Base-by-base conservation (phyloP, 2,113 vertebrate species). In the Calonectris borealis region DNA sequence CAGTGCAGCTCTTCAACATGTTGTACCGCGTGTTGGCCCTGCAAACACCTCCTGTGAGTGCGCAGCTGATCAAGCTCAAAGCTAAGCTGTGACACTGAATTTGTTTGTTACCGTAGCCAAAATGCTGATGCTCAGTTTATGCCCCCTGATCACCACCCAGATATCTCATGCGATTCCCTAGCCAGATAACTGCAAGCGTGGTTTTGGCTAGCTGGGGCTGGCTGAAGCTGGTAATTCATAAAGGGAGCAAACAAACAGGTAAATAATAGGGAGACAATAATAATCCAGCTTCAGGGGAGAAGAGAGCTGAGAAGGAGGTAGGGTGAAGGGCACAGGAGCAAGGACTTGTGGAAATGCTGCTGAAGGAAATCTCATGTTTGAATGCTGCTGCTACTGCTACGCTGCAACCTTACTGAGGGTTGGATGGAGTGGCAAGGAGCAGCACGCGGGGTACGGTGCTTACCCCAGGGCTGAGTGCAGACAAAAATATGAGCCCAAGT, bases 401-500 rank as follows among this genome's bases (percentile, higher is more conserved):
- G 1, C 54, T 42, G 25, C 38, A 72, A 15, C 58, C 27, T 51
- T 71, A 31, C 62, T 26, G 34, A 4, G 11, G 10, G 34, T 21
- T 36, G 60, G 60, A 20, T 66, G 61, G 61, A 80, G 48, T 2
- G 3, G 16, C 8, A 24, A 62, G 27, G 25, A 55, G 46, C 16
- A 69, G 40, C 12, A 13, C 0, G 2, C 1, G 3, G 12, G 29
- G 17, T 42, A 21, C 1, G 4, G 52, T 32, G 21, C 42, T 36
- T 31, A 36, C 29, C 6, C 24, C n/a, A 21, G 48, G 16, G 26
- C 51, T 60, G 24, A 60, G 11, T 5, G 9, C 38, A 40, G 48
- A 17, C 13, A 44, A 54, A 83, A 84, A 48, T 10, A 29, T 13
- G 6, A 84, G 18, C 46, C 40, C 4, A 6, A 55, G 15, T 16